Percentiles rank a stretch among this genome's conserved stretches.
Conservation (phyloP, 2,113 vertebrate genomes). For the Ophthalmolycus amberensis region DNA sequence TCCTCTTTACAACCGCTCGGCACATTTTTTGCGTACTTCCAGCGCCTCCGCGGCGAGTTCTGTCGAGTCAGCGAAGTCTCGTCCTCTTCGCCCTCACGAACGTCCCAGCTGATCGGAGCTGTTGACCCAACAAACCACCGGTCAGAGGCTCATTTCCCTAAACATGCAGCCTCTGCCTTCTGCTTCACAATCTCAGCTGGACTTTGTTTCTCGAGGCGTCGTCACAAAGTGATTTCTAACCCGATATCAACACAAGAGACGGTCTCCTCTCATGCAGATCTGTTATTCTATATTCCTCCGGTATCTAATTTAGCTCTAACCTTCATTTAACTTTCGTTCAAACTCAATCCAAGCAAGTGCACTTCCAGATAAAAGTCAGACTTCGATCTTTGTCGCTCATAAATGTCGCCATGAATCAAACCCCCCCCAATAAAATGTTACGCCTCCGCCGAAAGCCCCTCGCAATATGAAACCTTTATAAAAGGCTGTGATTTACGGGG, state of each 20-base stretch:
- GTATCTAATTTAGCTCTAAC: slow-evolving; percentile 11
- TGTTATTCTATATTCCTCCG: background rate
- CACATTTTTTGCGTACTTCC: background rate
- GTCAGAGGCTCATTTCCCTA: slow-evolving; percentile 44
- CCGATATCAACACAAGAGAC: background rate
- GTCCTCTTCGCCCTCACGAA: slow-evolving; percentile 23
- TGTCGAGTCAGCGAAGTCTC: slow-evolving; percentile 39
- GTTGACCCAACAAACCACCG: slow-evolving; percentile 51
- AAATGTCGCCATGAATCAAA: slow-evolving; percentile 66
- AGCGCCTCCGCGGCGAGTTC: slow-evolving; percentile 2
- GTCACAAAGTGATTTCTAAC: slow-evolving; percentile 1
- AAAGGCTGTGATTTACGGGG: slow-evolving; percentile 27
- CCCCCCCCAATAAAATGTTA: slow-evolving; percentile 37
- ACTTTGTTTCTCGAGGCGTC: background rate
- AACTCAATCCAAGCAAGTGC: slow-evolving; percentile 47
- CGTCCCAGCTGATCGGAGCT: slow-evolving; percentile 50
- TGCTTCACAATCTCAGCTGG: background rate
- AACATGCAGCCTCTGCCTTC: slow-evolving; percentile 39
- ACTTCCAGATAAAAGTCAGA: slow-evolving; percentile 41
- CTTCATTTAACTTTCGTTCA: slow-evolving; percentile 49
- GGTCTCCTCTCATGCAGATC: background rate
- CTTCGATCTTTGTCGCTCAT: slow-evolving; percentile 40
- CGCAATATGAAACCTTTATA: slow-evolving; percentile 16
- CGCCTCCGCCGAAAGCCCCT: slow-evolving; percentile 44
- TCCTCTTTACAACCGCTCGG: background rate